Percentiles rank a stretch among this genome's conserved stretches.
These are phyloP conservation scores for Drosophila nigritarsus DNA, from an alignment of 2,888 invertebrate genomes.

Conservation along the genomic window DNA sequence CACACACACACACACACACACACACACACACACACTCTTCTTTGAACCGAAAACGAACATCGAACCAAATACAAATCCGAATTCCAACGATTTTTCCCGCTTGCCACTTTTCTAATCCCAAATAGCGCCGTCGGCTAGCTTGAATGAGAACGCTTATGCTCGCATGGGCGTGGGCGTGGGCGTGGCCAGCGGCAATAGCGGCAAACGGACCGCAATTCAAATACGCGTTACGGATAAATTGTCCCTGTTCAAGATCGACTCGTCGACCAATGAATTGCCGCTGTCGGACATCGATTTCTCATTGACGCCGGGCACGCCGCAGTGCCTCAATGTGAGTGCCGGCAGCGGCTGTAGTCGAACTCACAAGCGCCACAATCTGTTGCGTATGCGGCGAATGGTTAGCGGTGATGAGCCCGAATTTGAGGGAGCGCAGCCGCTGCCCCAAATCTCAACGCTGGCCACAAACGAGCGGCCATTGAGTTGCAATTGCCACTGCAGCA, in stretches of 20 bases:
- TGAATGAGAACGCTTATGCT: slow-evolving; percentile 41
- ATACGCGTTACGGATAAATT: slow-evolving; percentile 80
- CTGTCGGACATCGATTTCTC: slow-evolving; percentile 87
- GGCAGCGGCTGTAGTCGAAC: slow-evolving; percentile 19
- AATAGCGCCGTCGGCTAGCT: slow-evolving; percentile 23
- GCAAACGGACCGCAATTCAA: slow-evolving; percentile 66
- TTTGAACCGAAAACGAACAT: slow-evolving; percentile 2
- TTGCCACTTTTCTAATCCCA: slow-evolving; percentile 16
- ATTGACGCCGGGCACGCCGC: slow-evolving; percentile 81
- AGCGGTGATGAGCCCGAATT: slow-evolving; percentile 76
- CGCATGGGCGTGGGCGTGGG: slow-evolving; percentile 22
- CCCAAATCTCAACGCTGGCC: slow-evolving; percentile 85
- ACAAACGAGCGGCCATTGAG: slow-evolving; percentile 85
- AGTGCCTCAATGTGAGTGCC: slow-evolving; percentile 20
- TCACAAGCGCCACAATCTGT: slow-evolving; percentile 43
- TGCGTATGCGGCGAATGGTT: slow-evolving; percentile 76
- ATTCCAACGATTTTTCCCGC: slow-evolving; percentile 1
- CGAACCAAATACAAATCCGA: slow-evolving; percentile 9
- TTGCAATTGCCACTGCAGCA: slow-evolving; percentile 79
- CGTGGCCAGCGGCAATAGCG: slow-evolving; percentile 22
- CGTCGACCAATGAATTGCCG: slow-evolving; percentile 89
- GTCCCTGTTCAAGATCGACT: slow-evolving; percentile 85
- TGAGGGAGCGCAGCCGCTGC: slow-evolving; percentile 48
- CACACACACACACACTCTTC: neutral
- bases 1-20: neutral